A percentile compares a stretch with the other conserved stretches of the same genome.
phyloP scores from a whole-genome alignment of 2,113 vertebrate species.

The Pao palembangensis region DNA sequence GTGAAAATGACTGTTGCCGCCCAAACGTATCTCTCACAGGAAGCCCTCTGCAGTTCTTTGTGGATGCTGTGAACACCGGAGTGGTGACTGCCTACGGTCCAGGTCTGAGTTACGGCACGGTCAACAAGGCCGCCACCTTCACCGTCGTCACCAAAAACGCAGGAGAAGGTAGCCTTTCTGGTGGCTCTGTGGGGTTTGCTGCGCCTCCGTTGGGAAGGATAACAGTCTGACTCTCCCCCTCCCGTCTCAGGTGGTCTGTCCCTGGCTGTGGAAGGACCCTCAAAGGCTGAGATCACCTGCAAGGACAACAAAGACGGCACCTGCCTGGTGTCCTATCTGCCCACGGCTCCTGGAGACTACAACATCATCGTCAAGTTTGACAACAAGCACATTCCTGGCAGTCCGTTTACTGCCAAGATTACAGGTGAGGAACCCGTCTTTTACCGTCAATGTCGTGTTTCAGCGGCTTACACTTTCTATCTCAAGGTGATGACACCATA shows the following conservation, averaged over 20 bases:
- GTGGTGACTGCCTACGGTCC: constrained; percentile 94
- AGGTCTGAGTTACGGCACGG: constrained; percentile 90
- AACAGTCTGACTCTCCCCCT: background rate
- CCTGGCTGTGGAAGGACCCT: constrained; percentile 91
- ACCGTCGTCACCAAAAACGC: constrained; percentile 95
- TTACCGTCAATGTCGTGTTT: background rate
- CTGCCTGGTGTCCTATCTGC: constrained; percentile 94
- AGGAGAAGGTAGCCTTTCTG: constrained; percentile 80
- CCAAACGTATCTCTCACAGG: constrained; percentile 59
- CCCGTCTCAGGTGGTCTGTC: constrained; percentile 84
- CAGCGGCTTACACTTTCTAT: background rate
- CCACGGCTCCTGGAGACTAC: constrained; percentile 91
- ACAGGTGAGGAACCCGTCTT: constrained; percentile 74
- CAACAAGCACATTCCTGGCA: constrained; percentile 91
- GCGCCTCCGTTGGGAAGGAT: background rate
- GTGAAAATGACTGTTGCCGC: too few relatives aligned
- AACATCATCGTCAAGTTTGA: constrained; percentile 96
- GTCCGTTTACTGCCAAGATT: constrained; percentile 95
- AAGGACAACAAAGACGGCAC: constrained; percentile 97
- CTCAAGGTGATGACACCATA: constrained; percentile 88
- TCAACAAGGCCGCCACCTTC: constrained; percentile 90
- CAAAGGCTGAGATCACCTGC: constrained; percentile 96
- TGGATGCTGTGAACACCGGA: constrained; percentile 87
- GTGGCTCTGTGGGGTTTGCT: background rate
- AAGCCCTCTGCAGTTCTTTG: constrained; percentile 94